Percentiles rank a stretch among this genome's conserved stretches.
Evolutionary conservation across 2,888 invertebrate genomes (phyloP).

Genomic region (Epinotia nisella): DNA sequence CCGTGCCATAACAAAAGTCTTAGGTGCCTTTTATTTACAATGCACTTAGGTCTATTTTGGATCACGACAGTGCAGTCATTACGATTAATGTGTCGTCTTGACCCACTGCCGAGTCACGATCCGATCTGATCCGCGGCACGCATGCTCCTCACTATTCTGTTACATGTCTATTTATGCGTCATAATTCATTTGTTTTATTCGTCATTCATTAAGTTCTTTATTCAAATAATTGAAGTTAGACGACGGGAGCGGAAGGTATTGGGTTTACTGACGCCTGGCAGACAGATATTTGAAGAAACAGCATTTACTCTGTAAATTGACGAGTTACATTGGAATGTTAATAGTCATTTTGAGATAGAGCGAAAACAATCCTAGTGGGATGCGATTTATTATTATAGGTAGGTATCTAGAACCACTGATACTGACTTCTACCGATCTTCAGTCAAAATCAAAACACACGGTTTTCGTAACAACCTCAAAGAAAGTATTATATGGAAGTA

Average conservation of each 20-base stretch:
- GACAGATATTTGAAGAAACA: not conserved
- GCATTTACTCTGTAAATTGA: not conserved
- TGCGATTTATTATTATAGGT: no score
- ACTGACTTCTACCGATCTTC: no score
- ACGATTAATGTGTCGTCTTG: conserved; percentile 70
- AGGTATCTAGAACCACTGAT: no score
- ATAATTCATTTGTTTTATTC: conserved; percentile 40
- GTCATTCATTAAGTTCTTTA: conserved; percentile 35
- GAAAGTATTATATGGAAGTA: no score
- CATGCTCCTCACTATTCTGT: conserved; percentile 40
- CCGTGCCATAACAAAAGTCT: not conserved
- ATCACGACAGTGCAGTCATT: conserved; percentile 52
- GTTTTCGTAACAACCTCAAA: no score
- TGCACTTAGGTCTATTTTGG: conserved; percentile 11
- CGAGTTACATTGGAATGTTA: no score
- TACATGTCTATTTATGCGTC: conserved; percentile 36
- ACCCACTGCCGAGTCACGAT: conserved; percentile 75
- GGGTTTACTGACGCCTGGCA: not conserved
- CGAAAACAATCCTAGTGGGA: no score
- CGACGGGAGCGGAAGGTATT: conserved; percentile 4
- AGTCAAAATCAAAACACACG: no score
- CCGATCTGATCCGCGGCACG: conserved; percentile 34
- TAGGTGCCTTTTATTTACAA: not conserved
- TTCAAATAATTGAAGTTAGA: conserved; percentile 25
- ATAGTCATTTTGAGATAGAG: no score